Evolutionary conservation across 2,888 invertebrate genomes (phyloP).

Genomic region (Omphaloscelis lunosa): DNA sequence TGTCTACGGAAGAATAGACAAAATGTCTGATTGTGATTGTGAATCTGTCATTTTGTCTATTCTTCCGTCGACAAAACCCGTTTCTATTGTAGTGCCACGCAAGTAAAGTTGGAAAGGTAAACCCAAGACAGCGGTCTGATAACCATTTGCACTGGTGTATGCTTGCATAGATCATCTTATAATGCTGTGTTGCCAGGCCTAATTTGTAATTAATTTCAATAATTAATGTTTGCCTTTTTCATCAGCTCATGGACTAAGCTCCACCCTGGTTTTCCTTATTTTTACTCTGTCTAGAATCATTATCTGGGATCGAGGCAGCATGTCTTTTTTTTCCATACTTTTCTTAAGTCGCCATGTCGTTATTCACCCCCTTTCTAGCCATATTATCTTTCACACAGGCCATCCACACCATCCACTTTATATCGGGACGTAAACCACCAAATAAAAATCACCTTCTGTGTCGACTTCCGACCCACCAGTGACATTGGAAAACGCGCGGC

Average conservation of each 20-base stretch:
- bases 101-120: neutral
- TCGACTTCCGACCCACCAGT: slow-evolving; percentile 47
- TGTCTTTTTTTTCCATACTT: neutral
- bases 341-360: neutral
- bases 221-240: too few species aligned
- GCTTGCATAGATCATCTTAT: too few species aligned
- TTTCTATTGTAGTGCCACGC: too few species aligned
- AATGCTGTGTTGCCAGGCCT: neutral
- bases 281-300: too few species aligned
- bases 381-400: neutral
- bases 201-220: neutral
- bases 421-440: too few species aligned
- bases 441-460: slow-evolving; percentile 19
- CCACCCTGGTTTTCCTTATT: too few species aligned
- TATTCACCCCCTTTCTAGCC: neutral
- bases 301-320: too few species aligned
- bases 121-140: neutral
- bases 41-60: too few species aligned
- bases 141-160: neutral
- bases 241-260: too few species aligned
- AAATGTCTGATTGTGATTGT: too few species aligned
- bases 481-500: slow-evolving; percentile 62
- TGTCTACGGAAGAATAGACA: too few species aligned
- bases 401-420: neutral
- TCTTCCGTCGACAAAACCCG: too few species aligned